These are phyloP conservation scores for Melanotaenia nigrans DNA, from an alignment of 2,797 vertebrate genomes.

Conservation along the genomic window DNA sequence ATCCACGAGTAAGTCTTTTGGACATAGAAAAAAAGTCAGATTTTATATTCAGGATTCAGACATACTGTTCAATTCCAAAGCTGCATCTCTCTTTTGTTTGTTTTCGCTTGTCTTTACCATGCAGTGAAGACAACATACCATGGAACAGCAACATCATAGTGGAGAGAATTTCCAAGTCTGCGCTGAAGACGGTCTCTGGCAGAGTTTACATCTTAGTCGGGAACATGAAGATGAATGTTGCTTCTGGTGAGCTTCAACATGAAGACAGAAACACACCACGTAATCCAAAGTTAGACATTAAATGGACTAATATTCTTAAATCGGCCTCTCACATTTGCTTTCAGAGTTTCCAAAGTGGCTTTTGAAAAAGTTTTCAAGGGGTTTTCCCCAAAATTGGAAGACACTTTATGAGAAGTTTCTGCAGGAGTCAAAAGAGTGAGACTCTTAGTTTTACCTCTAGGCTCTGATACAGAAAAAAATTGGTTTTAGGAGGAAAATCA, in stretches of 20 bases:
- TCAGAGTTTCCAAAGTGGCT: conserved; percentile 81
- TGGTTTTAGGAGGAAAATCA: not conserved
- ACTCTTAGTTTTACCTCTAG: conserved; percentile 4
- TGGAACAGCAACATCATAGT: conserved; percentile 84
- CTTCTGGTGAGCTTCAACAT: conserved; percentile 42
- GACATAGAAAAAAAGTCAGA: not conserved
- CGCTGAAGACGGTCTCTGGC: conserved; percentile 76
- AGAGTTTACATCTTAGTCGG: conserved; percentile 79
- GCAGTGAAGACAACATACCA: conserved; percentile 71
- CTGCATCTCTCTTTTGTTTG: not conserved
- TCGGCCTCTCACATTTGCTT: conserved; percentile 8
- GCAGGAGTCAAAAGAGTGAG: conserved; percentile 70
- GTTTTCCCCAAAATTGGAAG: conserved; percentile 83
- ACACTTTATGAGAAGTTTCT: conserved; percentile 68
- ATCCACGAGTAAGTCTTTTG: conserved; percentile 67
- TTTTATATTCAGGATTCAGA: not conserved
- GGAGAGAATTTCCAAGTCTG: conserved; percentile 71
- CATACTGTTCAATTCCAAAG: not conserved
- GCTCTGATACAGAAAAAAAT: not conserved
- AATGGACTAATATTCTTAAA: not conserved
- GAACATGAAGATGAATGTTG: conserved; percentile 63
- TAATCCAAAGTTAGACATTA: not conserved
- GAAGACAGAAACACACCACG: not conserved
- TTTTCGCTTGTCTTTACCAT: conserved; percentile 8
- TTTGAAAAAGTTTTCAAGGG: conserved; percentile 76